phyloP scores from a whole-genome alignment of 2,797 vertebrate genomes.

The Euthynnus affinis region DNA sequence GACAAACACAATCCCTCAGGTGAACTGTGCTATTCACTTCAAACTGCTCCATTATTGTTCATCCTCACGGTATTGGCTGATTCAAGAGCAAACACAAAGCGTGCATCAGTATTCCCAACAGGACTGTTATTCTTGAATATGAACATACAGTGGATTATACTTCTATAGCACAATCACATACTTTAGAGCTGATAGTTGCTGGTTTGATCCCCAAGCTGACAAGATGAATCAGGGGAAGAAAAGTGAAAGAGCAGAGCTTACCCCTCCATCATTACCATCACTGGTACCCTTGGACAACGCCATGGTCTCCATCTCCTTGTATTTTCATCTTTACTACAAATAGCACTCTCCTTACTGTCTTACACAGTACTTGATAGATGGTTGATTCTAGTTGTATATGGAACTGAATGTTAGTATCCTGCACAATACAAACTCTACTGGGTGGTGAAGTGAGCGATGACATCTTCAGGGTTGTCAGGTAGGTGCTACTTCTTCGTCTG shows the following conservation, averaged over 20 bases:
- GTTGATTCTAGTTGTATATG: neutral
- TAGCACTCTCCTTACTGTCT: no score
- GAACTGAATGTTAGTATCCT: neutral
- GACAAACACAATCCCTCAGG: conserved; percentile 55
- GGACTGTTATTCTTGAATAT: conserved; percentile 21
- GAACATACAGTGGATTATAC: neutral
- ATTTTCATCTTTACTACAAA: no score
- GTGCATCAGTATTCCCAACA: conserved; percentile 44
- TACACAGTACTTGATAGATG: no score
- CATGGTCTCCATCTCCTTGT: no score
- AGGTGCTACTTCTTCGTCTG: neutral
- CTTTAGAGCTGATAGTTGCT: conserved; percentile 9
- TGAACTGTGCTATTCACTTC: conserved; percentile 51
- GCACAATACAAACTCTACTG: neutral
- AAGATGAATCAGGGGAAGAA: neutral
- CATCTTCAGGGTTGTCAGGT: neutral
- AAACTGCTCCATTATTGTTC: conserved; percentile 28
- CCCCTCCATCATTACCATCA: neutral
- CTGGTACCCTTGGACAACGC: no score
- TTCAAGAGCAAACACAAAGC: conserved; percentile 43
- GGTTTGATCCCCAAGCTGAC: neutral
- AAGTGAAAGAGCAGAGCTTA: neutral
- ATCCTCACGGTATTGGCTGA: conserved; percentile 26
- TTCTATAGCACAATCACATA: conserved; percentile 6
- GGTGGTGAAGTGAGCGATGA: neutral